Evolutionary conservation across 1,140 invertebrate genomes (phyloP), one percentile per base, ranked within the genome.

Genomic region (Rhyacophila brunnea): DNA sequence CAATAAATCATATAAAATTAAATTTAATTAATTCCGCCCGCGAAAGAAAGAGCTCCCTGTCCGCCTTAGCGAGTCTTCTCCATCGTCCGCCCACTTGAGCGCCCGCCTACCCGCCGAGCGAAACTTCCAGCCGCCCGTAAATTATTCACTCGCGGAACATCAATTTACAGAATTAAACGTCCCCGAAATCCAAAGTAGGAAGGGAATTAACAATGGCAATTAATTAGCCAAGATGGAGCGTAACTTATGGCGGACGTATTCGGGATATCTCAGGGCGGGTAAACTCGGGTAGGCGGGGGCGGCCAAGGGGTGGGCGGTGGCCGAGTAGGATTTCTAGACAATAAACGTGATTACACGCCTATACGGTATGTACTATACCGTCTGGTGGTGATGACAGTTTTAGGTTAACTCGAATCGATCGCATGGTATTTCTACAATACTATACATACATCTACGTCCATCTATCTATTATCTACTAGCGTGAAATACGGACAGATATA

Each of bases 121-220:
- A 57, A 57, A 57, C 47, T 52, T 57, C 46, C 15, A 55, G 48
- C 51, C 55, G 63, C 45, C 63, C 58, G 63, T 65, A 65, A 65
- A 65, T 65, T 65, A 65, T 65, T 65, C 63, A 65, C 58, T 60
- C 54, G 58, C 58, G 50, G 58, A 61, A 61, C 63, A 65, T 65
- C 63, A 65, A 65, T 65, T 65, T 65, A 61, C 58, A 60, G 63
- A 65, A 65, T 65, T 65, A 65, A 65, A 65, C 63, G 63, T 65
- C 63, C 63, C 63, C 63, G 63, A 65, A 65, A 65, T 65, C 63
- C 63, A 55, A 61, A 65, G 63, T 61, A 61, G 58, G 58, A 61
- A 61, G 63, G 51, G 63, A 65, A 65, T 65, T 65, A 65, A 65
- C 63, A 65, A 65, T 61, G 63, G 63, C 63, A 61, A 65, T 65